Conservation (phyloP, 2,797 vertebrate species). For the Tenualosa thibaudeaui region DNA sequence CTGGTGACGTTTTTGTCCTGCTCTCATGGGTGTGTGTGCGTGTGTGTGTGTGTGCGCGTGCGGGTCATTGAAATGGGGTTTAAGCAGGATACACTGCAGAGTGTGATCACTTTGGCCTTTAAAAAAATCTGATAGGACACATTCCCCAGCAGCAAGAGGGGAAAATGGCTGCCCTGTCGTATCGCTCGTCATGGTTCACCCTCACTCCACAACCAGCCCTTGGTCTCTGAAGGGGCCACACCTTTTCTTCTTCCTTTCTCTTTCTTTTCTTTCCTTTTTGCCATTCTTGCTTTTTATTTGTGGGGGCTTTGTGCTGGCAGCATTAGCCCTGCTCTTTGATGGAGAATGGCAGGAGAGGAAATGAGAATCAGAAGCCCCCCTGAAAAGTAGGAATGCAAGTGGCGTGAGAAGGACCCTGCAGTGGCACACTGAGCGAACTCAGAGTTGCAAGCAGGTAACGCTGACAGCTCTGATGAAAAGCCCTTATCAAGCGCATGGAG, state of each 20-base stretch:
- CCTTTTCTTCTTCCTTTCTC: slow-evolving; percentile 27
- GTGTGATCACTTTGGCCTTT: neutral
- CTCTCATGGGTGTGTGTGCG: neutral
- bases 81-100: neutral
- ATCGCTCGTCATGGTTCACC: slow-evolving; percentile 20
- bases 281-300: neutral
- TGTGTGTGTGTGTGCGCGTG: no score
- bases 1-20: neutral
- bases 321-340: neutral
- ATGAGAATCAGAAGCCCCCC: slow-evolving; percentile 26
- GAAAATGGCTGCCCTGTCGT: neutral
- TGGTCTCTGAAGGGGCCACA: neutral
- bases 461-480: slow-evolving; percentile 5
- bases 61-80: neutral
- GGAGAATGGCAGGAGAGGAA: slow-evolving; percentile 19
- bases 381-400: slow-evolving; percentile 54
- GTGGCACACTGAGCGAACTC: neutral
- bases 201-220: slow-evolving; percentile 38
- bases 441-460: neutral
- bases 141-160: neutral
- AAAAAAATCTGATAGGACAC: neutral
- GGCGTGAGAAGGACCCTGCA: slow-evolving; percentile 40
- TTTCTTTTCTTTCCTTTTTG: neutral
- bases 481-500: slow-evolving; percentile 7
- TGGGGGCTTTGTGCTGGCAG: neutral